Evolutionary conservation across 2,113 vertebrate species (phyloP).

Genomic region (Pampusana beccarii): DNA sequence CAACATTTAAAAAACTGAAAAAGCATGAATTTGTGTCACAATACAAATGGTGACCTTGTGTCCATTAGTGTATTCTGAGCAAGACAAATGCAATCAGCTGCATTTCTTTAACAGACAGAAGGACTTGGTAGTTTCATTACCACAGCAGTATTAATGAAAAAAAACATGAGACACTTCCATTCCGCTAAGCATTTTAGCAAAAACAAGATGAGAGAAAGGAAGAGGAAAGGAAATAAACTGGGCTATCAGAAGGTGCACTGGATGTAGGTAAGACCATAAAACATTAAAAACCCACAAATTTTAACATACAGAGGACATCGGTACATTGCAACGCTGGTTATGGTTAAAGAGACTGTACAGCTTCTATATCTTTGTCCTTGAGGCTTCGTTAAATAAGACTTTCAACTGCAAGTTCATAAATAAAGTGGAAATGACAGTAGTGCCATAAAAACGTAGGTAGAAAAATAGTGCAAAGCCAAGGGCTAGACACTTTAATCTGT

Average conservation of each 20-base stretch:
- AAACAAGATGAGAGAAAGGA: neutral
- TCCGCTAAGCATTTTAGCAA: neutral
- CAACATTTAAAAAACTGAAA: neutral
- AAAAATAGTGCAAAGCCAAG: constrained; percentile 65
- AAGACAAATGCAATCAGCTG: neutral
- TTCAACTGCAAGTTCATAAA: constrained; percentile 18
- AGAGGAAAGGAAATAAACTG: neutral
- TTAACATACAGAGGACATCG: neutral
- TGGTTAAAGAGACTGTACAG: neutral
- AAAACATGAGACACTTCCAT: neutral
- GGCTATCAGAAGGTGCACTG: neutral
- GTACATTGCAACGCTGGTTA: neutral
- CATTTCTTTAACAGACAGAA: neutral
- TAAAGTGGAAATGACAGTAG: constrained; percentile 31
- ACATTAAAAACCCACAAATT: neutral
- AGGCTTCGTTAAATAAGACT: neutral
- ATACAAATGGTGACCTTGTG: neutral
- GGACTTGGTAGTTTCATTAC: neutral
- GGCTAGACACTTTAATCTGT: constrained; percentile 40
- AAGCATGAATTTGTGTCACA: neutral
- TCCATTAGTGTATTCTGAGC: neutral
- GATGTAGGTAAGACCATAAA: neutral
- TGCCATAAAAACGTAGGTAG: constrained; percentile 34
- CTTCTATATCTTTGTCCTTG: neutral
- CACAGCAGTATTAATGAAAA: neutral